Conservation (phyloP, 2,888 invertebrate species). For the Volucella zonaria region DNA sequence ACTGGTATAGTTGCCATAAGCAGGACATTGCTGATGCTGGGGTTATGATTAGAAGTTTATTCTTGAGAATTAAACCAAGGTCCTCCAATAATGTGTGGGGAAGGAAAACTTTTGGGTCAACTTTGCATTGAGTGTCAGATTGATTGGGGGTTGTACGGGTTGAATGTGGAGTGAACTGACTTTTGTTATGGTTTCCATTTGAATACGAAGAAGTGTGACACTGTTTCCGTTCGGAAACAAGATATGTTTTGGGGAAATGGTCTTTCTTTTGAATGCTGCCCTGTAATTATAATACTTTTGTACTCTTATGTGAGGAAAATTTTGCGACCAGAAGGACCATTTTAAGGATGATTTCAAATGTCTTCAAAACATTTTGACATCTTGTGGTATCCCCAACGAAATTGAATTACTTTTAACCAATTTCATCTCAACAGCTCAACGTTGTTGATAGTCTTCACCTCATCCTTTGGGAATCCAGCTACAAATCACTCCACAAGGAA, state of each 20-base stretch:
- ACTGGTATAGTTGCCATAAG: background rate
- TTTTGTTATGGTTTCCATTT: conserved; percentile 38
- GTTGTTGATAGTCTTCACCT: conserved; percentile 38
- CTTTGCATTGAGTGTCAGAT: conserved; percentile 56
- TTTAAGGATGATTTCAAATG: background rate
- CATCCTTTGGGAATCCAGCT: conserved; percentile 58
- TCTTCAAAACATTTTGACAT: conserved; percentile 65
- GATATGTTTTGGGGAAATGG: conserved; percentile 12
- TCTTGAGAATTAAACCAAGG: conserved; percentile 23
- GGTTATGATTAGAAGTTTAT: conserved; percentile 62
- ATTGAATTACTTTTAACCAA: conserved; percentile 63
- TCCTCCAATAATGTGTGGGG: background rate
- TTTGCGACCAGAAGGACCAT: background rate
- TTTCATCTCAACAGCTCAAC: conserved; percentile 29
- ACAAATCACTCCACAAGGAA: conserved; percentile 54
- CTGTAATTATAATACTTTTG: conserved; percentile 24
- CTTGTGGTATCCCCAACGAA: conserved; percentile 39
- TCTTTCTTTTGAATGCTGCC: conserved; percentile 1
- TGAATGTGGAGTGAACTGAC: conserved; percentile 56
- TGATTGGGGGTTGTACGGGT: conserved; percentile 67
- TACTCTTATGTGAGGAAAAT: conserved; percentile 4
- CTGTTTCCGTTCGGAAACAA: conserved; percentile 51
- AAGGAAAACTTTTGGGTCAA: conserved; percentile 69
- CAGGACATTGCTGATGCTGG: conserved; percentile 45
- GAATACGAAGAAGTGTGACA: conserved; percentile 45